Evolutionary conservation across 2,797 vertebrate species (phyloP), one percentile per base, ranked within the genome.

Genomic region (Rhinatrema bivittatum): DNA sequence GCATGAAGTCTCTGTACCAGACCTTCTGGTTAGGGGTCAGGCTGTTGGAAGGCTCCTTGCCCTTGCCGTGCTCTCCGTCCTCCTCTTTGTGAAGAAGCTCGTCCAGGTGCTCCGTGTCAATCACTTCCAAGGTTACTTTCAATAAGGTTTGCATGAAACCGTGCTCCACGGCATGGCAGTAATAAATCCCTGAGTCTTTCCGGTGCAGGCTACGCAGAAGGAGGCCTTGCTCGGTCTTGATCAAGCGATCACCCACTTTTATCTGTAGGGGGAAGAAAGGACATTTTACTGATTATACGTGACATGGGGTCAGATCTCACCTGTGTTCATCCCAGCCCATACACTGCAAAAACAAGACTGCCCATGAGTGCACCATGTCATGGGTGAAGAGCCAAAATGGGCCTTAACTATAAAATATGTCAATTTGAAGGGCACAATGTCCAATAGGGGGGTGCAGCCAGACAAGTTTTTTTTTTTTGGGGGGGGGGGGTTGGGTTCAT

Each of bases 1-100:
- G 93, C 79, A 99, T 88, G 72, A 99, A 98, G 86, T 99, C 95
- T 53, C 93, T 85, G 73, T 99, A 99, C 96, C 96, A 99, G 44
- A 97, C 78, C 65, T 89, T 97, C 18, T 93, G 91, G 62, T 72
- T 91, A 5, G 88, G 82, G 1, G 79, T 79, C 72, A 90, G 87
- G 42, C 80, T 84, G 26, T 76, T 76, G 4, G 80, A 63, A 3
- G 80, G 56, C 9, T 81, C 76, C 48, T 88, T 90, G 50, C 62
- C 67, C 33, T 70, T 81, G 24, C 75, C 45, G 36, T 57, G 65
- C 2, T 85, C 66, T 0, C 72, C 52, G 9, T 88, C 88, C 1
- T 88, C 86, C 5, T 87, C 81, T n/a, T 78, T 91, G 39, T 91
- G 89, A 14, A 97, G 80, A 27, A 99, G 79, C 33, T 93, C 89